Evolutionary conservation across 1,140 invertebrate species (phyloP).

Genomic region (Daktulosphaira vitifoliae): DNA sequence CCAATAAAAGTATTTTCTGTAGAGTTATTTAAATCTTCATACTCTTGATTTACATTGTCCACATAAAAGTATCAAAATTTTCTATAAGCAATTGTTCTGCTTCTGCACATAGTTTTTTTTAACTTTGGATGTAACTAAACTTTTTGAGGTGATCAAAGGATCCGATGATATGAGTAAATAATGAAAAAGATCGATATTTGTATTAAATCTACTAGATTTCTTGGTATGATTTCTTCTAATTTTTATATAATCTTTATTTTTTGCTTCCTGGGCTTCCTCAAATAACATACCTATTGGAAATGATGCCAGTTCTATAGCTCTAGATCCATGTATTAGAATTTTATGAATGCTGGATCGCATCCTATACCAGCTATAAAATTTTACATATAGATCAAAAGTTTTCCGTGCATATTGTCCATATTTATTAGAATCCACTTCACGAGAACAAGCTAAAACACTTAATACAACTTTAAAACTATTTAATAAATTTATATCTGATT

Average conservation of each 20-base stretch:
- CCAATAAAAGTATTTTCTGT: no score
- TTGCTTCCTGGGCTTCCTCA: constrained; percentile 38
- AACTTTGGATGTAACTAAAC: background rate
- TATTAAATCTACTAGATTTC: constrained; percentile 26
- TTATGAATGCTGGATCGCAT: constrained; percentile 37
- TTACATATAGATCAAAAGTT: constrained; percentile 2
- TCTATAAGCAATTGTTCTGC: background rate
- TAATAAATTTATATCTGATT: background rate
- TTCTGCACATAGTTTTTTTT: constrained; percentile 5
- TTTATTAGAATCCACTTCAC: constrained; percentile 13
- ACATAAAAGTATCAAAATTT: no score
- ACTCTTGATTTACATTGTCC: no score
- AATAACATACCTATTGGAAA: constrained; percentile 38
- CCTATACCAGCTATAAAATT: constrained; percentile 14
- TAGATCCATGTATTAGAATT: constrained; percentile 40
- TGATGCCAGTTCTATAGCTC: background rate
- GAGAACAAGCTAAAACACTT: constrained; percentile 35
- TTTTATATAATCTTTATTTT: constrained; percentile 37
- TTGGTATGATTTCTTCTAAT: constrained; percentile 35
- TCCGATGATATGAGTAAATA: background rate
- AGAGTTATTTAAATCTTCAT: no score
- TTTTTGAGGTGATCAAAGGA: background rate
- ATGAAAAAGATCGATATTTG: constrained; percentile 1
- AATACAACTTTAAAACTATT: background rate
- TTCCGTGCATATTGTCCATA: constrained; percentile 18